phyloP scores from a whole-genome alignment of 2,888 invertebrate species.

The Smittia aterrima region DNA sequence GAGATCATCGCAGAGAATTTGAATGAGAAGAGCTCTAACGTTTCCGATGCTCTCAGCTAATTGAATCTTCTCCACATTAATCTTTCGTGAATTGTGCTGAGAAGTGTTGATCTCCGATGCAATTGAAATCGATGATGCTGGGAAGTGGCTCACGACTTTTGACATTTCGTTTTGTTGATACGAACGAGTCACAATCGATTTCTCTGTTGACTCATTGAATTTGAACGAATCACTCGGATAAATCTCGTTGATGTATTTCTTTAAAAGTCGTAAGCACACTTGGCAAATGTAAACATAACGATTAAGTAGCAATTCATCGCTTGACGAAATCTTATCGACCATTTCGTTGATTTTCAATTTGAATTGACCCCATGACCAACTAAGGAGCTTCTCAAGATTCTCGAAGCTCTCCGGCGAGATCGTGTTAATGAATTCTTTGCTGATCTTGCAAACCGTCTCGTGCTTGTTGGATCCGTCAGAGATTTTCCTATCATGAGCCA shows the following conservation, averaged over 20 bases:
- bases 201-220: constrained; percentile 14
- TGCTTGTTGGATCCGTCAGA: constrained; percentile 54
- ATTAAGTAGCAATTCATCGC: constrained; percentile 57
- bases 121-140: constrained; percentile 42
- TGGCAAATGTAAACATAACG: constrained; percentile 82
- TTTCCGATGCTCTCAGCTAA: constrained; percentile 85
- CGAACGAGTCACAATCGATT: not conserved
- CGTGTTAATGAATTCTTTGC: constrained; percentile 80
- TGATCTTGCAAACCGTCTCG: constrained; percentile 81
- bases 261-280: constrained; percentile 75
- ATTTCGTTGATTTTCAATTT: constrained; percentile 67
- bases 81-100: constrained; percentile 46
- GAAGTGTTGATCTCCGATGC: constrained; percentile 43
- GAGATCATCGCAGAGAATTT: constrained; percentile 74
- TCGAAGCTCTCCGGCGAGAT: constrained; percentile 85
- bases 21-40: constrained; percentile 74
- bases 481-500: constrained; percentile 66
- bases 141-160: not conserved
- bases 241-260: constrained; percentile 86
- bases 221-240: constrained; percentile 60
- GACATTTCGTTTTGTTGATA: not conserved
- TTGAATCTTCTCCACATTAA: constrained; percentile 64
- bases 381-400: constrained; percentile 77
- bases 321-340: constrained; percentile 47
- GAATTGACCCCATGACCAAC: constrained; percentile 90